Evolutionary conservation across 2,113 vertebrate species (phyloP).

Genomic region (Onychostoma macrolepis): DNA sequence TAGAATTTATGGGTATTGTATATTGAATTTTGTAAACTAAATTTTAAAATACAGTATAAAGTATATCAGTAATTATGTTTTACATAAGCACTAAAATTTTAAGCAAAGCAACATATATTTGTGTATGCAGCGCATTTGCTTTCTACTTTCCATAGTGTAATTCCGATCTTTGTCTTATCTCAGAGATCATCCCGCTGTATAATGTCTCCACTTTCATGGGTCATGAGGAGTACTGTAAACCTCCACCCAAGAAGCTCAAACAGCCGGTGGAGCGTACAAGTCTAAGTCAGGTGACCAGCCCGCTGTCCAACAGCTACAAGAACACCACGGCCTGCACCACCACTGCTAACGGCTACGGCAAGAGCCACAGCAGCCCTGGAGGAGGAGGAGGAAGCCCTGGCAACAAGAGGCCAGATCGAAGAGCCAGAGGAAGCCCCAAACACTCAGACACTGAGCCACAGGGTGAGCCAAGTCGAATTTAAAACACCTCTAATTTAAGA

Average conservation of each 20-base stretch:
- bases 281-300: constrained; percentile 83
- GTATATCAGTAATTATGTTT: background rate
- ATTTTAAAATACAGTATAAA: background rate
- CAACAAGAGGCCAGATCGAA: constrained; percentile 78
- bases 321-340: constrained; percentile 72
- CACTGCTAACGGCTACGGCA: constrained; percentile 81
- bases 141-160: background rate
- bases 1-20: background rate
- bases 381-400: constrained; percentile 65
- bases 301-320: constrained; percentile 83
- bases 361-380: constrained; percentile 67
- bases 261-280: constrained; percentile 78
- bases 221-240: constrained; percentile 85
- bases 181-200: constrained; percentile 88
- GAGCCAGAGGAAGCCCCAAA: constrained; percentile 84
- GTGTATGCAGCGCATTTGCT: background rate
- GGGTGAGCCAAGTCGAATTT: constrained; percentile 14
- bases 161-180: constrained; percentile 9
- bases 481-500: background rate
- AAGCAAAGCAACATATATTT: no score
- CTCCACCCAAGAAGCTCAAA: constrained; percentile 86
- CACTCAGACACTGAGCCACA: constrained; percentile 76
- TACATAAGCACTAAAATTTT: no score
- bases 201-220: constrained; percentile 86
- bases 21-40: background rate